Evolutionary conservation across 2,797 vertebrate genomes (phyloP).

Genomic region (Amazona ochrocephala): DNA sequence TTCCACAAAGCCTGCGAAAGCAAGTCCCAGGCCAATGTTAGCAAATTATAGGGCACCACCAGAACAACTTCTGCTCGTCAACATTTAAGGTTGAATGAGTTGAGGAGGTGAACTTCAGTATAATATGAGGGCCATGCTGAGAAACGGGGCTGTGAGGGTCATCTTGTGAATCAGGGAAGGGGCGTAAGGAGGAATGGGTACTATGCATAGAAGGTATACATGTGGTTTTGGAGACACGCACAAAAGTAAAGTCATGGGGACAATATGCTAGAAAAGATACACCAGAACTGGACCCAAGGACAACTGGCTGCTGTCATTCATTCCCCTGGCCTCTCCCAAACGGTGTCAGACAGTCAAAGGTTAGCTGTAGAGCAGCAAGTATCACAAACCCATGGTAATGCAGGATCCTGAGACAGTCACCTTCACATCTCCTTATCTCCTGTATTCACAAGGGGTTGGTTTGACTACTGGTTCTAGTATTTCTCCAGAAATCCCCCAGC

Average conservation of each 20-base stretch:
- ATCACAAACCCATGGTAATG: not conserved
- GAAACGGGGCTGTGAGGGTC: not conserved
- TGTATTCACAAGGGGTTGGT: not conserved
- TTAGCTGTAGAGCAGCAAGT: not conserved
- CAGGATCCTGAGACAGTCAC: not conserved
- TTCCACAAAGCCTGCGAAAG: not conserved
- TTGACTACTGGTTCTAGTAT: not conserved
- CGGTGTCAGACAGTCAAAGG: not conserved
- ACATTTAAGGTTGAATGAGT: not conserved
- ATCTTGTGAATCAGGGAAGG: not conserved
- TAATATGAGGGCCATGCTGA: not conserved
- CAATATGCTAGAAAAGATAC: not conserved
- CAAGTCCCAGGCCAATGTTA: not conserved
- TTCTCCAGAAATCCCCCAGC: not conserved
- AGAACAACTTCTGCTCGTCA: not conserved
- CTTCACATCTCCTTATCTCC: not conserved
- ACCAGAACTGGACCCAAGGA: not conserved
- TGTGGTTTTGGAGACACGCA: not conserved
- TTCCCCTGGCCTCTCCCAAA: not conserved
- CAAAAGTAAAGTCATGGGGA: not conserved
- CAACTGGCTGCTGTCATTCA: not conserved
- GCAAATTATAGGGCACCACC: accelerated
- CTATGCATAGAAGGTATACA: not conserved
- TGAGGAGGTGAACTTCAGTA: not conserved
- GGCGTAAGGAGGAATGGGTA: not conserved